Conservation (phyloP, 2,113 vertebrate genomes). For the Camelus dromedarius region DNA sequence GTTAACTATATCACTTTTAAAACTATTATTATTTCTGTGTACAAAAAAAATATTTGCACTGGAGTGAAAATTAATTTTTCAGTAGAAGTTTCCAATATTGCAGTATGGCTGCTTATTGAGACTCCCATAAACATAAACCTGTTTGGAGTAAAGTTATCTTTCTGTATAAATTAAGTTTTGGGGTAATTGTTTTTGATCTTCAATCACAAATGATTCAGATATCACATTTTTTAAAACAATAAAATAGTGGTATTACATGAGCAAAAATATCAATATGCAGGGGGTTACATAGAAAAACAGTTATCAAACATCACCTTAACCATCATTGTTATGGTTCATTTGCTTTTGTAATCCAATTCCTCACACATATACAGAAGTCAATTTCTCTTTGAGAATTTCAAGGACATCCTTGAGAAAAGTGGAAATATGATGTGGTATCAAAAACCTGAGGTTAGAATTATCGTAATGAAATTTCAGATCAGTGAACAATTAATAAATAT, state of each 20-base stretch:
- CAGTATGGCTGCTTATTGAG: background rate
- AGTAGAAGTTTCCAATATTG: background rate
- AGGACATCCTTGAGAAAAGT: conserved; percentile 22
- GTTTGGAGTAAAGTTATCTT: background rate
- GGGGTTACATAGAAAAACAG: background rate
- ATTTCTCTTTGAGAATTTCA: conserved; percentile 47
- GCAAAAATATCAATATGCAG: background rate
- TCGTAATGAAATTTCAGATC: background rate
- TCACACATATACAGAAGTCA: background rate
- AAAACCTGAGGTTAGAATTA: conserved; percentile 41
- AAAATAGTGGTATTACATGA: background rate
- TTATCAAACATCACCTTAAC: background rate
- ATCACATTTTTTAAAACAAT: background rate
- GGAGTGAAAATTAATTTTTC: background rate
- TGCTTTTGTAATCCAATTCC: background rate
- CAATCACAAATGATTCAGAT: background rate
- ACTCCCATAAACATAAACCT: background rate
- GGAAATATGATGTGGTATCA: background rate
- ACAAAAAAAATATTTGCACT: conserved; percentile 11
- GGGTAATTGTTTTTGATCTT: background rate
- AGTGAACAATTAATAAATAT: conserved; percentile 1
- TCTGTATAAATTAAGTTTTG: background rate
- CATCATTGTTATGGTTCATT: background rate
- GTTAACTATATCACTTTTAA: background rate
- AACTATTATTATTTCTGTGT: background rate